A percentile compares a stretch with the other conserved stretches of the same genome.
Conservation (phyloP, 2,797 vertebrate species). For the Betta splendens region DNA sequence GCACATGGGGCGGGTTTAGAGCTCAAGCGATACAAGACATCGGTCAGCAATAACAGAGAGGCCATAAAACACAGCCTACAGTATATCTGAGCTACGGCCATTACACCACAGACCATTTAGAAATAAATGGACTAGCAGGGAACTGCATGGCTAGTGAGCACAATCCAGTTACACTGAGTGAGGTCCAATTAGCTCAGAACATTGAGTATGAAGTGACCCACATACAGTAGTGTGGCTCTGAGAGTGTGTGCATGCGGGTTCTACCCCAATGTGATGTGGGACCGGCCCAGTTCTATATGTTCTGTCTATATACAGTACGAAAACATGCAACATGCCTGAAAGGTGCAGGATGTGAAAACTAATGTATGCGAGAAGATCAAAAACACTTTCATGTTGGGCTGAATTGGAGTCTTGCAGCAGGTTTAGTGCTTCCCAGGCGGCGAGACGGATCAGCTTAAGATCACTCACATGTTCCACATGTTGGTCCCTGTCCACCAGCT, state of each 20-base stretch:
- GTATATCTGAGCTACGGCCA: conserved; percentile 6
- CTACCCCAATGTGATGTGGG: conserved; percentile 2
- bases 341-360: no score
- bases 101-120: conserved; percentile 11
- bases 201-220: conserved; percentile 51
- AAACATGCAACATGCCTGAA: not conserved
- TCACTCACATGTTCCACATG: conserved; percentile 14
- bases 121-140: conserved; percentile 30
- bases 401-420: not conserved
- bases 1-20: not conserved
- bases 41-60: conserved; percentile 27
- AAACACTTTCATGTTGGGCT: conserved; percentile 6
- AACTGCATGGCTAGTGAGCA: conserved; percentile 29
- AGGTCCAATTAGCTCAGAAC: conserved; percentile 56
- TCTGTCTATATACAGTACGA: no score
- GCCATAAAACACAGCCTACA: conserved; percentile 30
- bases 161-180: conserved; percentile 29
- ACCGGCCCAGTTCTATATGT: not conserved
- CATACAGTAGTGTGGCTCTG: no score
- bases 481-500: conserved; percentile 4
- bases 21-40: conserved; percentile 4
- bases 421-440: conserved; percentile 2
- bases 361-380: not conserved
- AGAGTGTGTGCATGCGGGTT: not conserved
- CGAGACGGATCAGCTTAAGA: conserved; percentile 11